phyloP scores from a whole-genome alignment of 2,797 vertebrate species.

The Gymnodraco acuticeps region DNA sequence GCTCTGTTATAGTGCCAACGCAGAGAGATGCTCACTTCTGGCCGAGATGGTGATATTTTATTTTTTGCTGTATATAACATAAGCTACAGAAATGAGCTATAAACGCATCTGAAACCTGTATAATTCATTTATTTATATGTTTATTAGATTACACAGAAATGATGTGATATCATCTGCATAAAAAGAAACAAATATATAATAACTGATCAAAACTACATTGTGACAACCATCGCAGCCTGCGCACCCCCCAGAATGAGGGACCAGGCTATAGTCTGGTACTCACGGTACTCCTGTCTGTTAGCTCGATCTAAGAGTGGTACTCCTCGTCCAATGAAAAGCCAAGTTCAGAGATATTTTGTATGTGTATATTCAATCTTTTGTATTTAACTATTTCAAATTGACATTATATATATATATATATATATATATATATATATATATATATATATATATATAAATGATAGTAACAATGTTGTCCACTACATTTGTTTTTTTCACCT shows the following conservation, averaged over 20 bases:
- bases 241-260: slow-evolving; percentile 48
- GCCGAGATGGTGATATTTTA: slow-evolving; percentile 70
- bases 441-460: slow-evolving; percentile 40
- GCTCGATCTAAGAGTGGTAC: slow-evolving; percentile 52
- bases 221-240: slow-evolving; percentile 26
- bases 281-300: slow-evolving; percentile 52
- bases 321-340: slow-evolving; percentile 51
- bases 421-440: slow-evolving; percentile 17
- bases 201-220: slow-evolving; percentile 37
- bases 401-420: slow-evolving; percentile 43
- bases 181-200: slow-evolving; percentile 4
- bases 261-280: slow-evolving; percentile 31
- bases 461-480: slow-evolving; percentile 73
- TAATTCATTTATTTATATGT: slow-evolving; percentile 73
- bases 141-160: slow-evolving; percentile 58
- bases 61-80: slow-evolving; percentile 83
- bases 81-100: slow-evolving; percentile 81
- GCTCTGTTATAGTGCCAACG: slow-evolving; percentile 62
- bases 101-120: slow-evolving; percentile 77
- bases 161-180: slow-evolving; percentile 47
- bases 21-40: slow-evolving; percentile 56
- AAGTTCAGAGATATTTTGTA: slow-evolving; percentile 73
- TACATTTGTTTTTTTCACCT: slow-evolving; percentile 73
- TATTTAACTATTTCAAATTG: slow-evolving; percentile 81
- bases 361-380: slow-evolving; percentile 80